Evolutionary conservation across 2,113 vertebrate species (phyloP), one percentile per base, ranked within the genome.

Genomic region (Plotosus lineatus): DNA sequence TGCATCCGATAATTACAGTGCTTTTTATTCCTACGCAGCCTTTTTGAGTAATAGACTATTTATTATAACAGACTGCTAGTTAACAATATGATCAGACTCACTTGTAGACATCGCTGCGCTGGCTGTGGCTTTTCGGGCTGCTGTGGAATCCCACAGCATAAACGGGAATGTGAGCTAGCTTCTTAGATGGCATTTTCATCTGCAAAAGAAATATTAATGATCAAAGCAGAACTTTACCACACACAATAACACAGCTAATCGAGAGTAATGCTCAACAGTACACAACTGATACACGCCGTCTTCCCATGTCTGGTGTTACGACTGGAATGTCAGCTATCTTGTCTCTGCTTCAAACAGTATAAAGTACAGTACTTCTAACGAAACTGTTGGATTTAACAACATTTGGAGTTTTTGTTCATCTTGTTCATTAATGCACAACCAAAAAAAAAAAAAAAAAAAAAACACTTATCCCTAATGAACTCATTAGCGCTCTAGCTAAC

Each of bases 131-230:
- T 38, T 91, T 90, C 36, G 88, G 93, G 85, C 92, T 83, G 89
- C 89, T 95, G 86, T 98, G 96, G 44, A 98, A 98, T 71, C 97
- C 96, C 84, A 99, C 90, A 0, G 95, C 94, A 72, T 98, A 98
- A 73, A 99, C 96, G 0, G 97, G 97, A 85, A 98, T 98, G 85
- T 98, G 97, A 14, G 95, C 96, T 86, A 96, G 89, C 92, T 98
- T 98, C 93, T 98, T 98, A 2, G 96, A 96, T 66, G 97, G 97
- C 79, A 98, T 95, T 94, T 97, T 98, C 93, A 99, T 97, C 97
- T 99, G 89, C 19, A 79, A 79, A 23, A 75, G 3, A 78, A 42
- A 33, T 42, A 46, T 26, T 7, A 6, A 17, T 28, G 77, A 83
- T 21, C 48, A 6, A 50, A 19, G 6, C 8, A 28, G n/a, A 26